Evolutionary conservation across 2,113 vertebrate genomes (phyloP).

Genomic region (Phoenicopterus ruber): DNA sequence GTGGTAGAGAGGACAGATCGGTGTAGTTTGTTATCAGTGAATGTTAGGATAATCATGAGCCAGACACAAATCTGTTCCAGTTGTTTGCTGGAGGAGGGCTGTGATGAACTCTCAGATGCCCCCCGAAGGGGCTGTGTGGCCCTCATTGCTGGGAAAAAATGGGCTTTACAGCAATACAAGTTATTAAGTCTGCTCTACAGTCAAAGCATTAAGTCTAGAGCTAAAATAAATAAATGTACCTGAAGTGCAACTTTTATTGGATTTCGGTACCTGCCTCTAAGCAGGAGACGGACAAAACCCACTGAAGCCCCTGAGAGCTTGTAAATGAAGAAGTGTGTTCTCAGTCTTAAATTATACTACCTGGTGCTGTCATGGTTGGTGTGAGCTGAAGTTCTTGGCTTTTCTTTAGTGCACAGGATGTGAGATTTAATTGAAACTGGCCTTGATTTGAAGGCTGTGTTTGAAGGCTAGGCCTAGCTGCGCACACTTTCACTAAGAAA

Average conservation of each 20-base stretch:
- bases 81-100: accelerated
- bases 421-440: background rate
- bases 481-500: background rate
- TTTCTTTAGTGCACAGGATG: background rate
- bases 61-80: background rate
- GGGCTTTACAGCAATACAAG: background rate
- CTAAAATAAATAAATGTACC: background rate
- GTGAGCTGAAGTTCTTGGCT: background rate
- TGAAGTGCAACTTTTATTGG: background rate
- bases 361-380: background rate
- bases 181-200: background rate
- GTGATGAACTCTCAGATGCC: background rate
- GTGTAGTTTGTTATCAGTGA: background rate
- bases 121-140: background rate
- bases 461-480: background rate
- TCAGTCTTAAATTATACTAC: background rate
- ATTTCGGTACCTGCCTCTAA: background rate
- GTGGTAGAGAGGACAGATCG: background rate
- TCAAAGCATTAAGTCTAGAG: background rate
- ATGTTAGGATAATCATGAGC: background rate
- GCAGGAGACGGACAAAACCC: background rate
- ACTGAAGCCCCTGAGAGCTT: background rate
- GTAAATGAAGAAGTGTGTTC: background rate
- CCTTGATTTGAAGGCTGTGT: background rate
- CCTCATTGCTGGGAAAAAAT: background rate